A percentile compares a stretch with the other conserved stretches of the same genome.
These are phyloP conservation scores for Tenualosa ilisha DNA, from an alignment of 2,797 vertebrate species.

Conservation along the genomic window DNA sequence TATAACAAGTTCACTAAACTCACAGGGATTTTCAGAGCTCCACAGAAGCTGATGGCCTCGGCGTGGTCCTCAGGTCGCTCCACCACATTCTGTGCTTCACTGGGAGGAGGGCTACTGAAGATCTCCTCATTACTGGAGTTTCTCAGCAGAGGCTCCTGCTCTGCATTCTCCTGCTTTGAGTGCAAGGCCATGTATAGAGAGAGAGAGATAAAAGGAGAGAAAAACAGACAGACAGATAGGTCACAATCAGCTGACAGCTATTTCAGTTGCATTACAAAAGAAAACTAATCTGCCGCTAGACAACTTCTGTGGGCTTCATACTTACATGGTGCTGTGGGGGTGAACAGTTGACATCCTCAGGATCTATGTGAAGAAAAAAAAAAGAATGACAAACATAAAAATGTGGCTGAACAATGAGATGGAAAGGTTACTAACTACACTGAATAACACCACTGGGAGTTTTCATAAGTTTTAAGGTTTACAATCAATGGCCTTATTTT, in stretches of 20 bases:
- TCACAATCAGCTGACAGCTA: neutral
- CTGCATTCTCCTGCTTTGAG: slow-evolving; percentile 52
- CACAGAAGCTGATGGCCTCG: slow-evolving; percentile 88
- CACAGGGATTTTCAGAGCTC: slow-evolving; percentile 89
- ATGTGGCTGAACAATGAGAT: neutral
- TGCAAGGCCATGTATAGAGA: too few relatives aligned
- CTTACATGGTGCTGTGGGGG: slow-evolving; percentile 86
- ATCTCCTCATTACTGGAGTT: slow-evolving; percentile 58
- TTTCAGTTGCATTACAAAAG: neutral
- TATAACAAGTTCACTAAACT: slow-evolving; percentile 58
- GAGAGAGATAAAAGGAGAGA: slow-evolving; percentile 8
- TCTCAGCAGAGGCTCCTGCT: slow-evolving; percentile 65
- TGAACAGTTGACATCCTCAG: slow-evolving; percentile 89
- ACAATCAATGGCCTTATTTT: neutral
- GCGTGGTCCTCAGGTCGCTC: slow-evolving; percentile 62
- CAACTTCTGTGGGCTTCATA: slow-evolving; percentile 28
- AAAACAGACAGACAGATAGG: neutral
- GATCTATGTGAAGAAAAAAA: slow-evolving; percentile 71
- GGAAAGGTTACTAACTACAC: neutral
- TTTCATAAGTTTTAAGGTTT: too few relatives aligned
- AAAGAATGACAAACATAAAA: neutral
- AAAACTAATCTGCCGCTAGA: neutral
- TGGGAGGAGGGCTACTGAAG: slow-evolving; percentile 55
- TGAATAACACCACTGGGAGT: neutral
- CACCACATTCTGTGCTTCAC: slow-evolving; percentile 27